Conservation (phyloP, 1,140 invertebrate genomes). For the Chelonus insularis region DNA sequence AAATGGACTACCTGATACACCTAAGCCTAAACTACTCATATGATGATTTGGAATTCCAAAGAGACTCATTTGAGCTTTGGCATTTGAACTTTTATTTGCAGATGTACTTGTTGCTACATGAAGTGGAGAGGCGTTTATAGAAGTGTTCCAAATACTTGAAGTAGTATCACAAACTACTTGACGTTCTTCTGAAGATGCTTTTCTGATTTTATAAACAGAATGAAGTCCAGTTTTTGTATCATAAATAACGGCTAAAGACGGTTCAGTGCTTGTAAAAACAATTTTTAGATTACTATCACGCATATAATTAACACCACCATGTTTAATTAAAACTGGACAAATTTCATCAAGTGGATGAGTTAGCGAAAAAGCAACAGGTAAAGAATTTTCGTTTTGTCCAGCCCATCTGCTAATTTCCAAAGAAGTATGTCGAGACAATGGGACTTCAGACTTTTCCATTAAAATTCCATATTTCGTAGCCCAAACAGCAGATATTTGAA, state of each 20-base stretch:
- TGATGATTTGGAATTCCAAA: slow-evolving; percentile 49
- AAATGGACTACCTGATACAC: slow-evolving; percentile 46
- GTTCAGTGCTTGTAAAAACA: slow-evolving; percentile 67
- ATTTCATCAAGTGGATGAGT: slow-evolving; percentile 89
- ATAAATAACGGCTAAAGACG: slow-evolving; percentile 74
- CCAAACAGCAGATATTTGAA: slow-evolving; percentile 74
- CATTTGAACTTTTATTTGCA: slow-evolving; percentile 38
- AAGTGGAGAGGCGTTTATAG: slow-evolving; percentile 44
- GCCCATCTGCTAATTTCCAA: slow-evolving; percentile 45
- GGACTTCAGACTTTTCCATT: slow-evolving; percentile 66
- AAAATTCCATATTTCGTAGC: slow-evolving; percentile 77
- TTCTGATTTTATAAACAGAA: slow-evolving; percentile 80
- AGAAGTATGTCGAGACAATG: slow-evolving; percentile 41
- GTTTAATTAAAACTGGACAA: slow-evolving; percentile 77
- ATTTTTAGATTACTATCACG: slow-evolving; percentile 64
- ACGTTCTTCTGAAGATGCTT: slow-evolving; percentile 74
- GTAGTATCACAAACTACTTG: slow-evolving; percentile 62
- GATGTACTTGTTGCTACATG: slow-evolving; percentile 43
- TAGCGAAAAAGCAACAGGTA: slow-evolving; percentile 70
- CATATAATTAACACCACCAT: slow-evolving; percentile 64
- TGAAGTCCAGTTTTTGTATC: slow-evolving; percentile 76
- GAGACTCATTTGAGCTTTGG: slow-evolving; percentile 46
- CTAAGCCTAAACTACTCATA: slow-evolving; percentile 36
- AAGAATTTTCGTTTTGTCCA: slow-evolving; percentile 37
- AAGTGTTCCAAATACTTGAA: slow-evolving; percentile 58